These are phyloP conservation scores for Rhinolophus sinicus DNA, from an alignment of 2,113 vertebrate species.

Conservation along the genomic window DNA sequence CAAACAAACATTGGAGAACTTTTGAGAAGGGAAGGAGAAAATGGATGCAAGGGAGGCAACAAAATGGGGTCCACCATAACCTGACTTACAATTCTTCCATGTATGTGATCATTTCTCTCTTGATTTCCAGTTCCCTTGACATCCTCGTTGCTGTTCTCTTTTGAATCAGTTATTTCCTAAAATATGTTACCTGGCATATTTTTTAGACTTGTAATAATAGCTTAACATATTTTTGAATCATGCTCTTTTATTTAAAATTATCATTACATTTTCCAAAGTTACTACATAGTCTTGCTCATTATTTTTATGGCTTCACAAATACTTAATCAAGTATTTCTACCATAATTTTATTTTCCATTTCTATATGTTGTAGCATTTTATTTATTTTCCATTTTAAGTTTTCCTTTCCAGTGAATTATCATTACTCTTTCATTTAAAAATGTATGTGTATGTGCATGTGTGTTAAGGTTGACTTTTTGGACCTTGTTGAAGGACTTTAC, in stretches of 20 bases:
- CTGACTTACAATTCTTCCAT: background rate
- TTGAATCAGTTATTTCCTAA: constrained; percentile 17
- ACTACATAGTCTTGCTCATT: background rate
- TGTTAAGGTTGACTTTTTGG: background rate
- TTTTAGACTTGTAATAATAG: background rate
- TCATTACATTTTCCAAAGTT: background rate
- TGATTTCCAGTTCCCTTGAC: background rate
- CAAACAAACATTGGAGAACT: background rate
- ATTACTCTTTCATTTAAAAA: background rate
- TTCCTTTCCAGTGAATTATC: background rate
- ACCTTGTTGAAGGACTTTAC: background rate
- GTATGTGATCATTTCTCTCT: background rate
- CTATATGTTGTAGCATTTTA: background rate
- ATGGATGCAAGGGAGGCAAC: background rate
- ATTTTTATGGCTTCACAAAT: constrained; percentile 19
- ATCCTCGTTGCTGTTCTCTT: background rate
- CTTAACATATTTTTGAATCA: background rate
- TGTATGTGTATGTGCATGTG: background rate
- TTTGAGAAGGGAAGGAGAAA: background rate
- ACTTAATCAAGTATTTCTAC: background rate
- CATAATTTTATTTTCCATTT: constrained; percentile 29
- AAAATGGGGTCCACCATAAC: background rate
- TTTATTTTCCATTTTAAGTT: background rate
- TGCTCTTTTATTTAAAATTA: background rate
- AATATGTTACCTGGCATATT: background rate